Conservation (phyloP, 2,888 invertebrate species). For the Laspeyria flexula region DNA sequence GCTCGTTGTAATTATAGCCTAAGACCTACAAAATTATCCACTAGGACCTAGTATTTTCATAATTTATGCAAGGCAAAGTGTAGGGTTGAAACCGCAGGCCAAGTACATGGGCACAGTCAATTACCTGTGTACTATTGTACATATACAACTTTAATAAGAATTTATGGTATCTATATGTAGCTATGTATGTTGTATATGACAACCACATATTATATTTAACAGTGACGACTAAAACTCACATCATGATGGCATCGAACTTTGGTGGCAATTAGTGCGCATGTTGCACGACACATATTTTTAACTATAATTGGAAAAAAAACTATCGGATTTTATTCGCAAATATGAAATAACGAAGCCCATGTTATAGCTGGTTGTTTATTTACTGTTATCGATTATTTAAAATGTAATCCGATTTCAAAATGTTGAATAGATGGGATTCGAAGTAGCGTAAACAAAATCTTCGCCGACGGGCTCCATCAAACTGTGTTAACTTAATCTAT, state of each 20-base stretch:
- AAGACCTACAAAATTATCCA: slow-evolving; percentile 61
- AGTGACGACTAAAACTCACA: slow-evolving; percentile 12
- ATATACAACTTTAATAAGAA: slow-evolving; percentile 34
- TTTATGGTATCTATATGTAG: slow-evolving; percentile 19
- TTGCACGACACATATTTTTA: slow-evolving; percentile 44
- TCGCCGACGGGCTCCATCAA: slow-evolving; percentile 5
- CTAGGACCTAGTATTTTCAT: slow-evolving; percentile 58
- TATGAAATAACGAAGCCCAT: slow-evolving; percentile 19
- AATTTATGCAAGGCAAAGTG: slow-evolving; percentile 66
- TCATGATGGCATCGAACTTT: slow-evolving; percentile 28
- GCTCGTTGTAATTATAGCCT: slow-evolving; percentile 63
- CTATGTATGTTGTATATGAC: neutral
- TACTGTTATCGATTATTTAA: neutral
- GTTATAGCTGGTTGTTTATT: slow-evolving; percentile 1
- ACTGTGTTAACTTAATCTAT: slow-evolving; percentile 5
- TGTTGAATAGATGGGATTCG: slow-evolving; percentile 2
- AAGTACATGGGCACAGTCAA: slow-evolving; percentile 50
- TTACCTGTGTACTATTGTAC: slow-evolving; percentile 35
- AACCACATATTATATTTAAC: neutral
- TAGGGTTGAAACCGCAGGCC: slow-evolving; percentile 52
- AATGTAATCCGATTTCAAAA: slow-evolving; percentile 9
- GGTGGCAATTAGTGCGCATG: slow-evolving; percentile 50
- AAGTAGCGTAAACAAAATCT: slow-evolving; percentile 6
- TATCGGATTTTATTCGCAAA: slow-evolving; percentile 28
- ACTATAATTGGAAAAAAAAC: slow-evolving; percentile 37